Conservation (phyloP, 2,113 vertebrate species). For the Neotoma lepida region DNA sequence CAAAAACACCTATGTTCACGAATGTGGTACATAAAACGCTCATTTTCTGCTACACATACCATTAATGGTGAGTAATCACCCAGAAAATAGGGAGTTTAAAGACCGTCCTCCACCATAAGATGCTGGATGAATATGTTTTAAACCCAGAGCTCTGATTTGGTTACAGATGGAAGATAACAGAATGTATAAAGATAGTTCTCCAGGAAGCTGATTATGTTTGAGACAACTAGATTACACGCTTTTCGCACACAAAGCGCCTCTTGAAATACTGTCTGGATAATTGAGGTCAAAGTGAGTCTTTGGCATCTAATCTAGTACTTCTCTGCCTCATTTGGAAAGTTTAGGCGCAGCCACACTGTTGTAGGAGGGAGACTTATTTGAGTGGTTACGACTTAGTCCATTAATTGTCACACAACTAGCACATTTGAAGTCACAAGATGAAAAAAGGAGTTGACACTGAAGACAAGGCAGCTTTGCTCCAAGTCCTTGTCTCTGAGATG, state of each 20-base stretch:
- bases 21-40: conserved; percentile 28
- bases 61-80: conserved; percentile 50
- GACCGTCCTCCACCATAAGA: neutral
- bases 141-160: conserved; percentile 6
- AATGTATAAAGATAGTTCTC: neutral
- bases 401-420: conserved; percentile 29
- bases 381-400: conserved; percentile 7
- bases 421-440: neutral
- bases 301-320: conserved; percentile 61
- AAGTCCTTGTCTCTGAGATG: neutral
- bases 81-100: conserved; percentile 44
- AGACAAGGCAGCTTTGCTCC: neutral
- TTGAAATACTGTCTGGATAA: conserved; percentile 60
- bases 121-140: neutral
- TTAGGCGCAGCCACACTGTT: conserved; percentile 32
- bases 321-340: conserved; percentile 62
- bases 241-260: conserved; percentile 1
- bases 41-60: conserved; percentile 51
- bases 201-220: conserved; percentile 41
- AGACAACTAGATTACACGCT: conserved; percentile 21
- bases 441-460: neutral
- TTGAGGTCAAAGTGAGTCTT: conserved; percentile 63
- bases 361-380: conserved; percentile 28
- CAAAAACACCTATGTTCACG: conserved; percentile 19
- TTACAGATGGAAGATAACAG: neutral